Evolutionary conservation across 2,888 invertebrate genomes (phyloP).

Genomic region (Drosophila meridionalis): DNA sequence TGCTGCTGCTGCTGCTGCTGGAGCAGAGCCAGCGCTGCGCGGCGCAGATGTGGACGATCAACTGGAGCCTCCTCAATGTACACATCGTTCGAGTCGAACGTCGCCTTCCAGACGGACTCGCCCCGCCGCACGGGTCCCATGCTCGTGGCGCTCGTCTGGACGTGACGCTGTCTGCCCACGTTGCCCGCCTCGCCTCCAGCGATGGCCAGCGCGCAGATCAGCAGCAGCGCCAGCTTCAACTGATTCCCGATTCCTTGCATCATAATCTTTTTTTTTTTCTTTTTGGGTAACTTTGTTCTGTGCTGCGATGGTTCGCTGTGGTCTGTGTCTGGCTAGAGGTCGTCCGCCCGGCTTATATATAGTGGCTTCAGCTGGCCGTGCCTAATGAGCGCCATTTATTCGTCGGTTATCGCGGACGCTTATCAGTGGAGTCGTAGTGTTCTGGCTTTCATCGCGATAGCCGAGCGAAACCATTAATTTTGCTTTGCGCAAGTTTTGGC

Average conservation of each 20-base stretch:
- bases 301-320: not conserved
- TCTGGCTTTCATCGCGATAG: constrained; percentile 73
- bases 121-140: not conserved
- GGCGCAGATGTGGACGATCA: not conserved
- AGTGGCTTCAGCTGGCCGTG: not conserved
- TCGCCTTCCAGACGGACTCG: constrained; percentile 10
- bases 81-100: constrained; percentile 39
- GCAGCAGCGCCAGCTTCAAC: constrained; percentile 24
- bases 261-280: not conserved
- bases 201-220: constrained; percentile 15
- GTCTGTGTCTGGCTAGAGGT: constrained; percentile 20
- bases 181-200: constrained; percentile 18
- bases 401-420: constrained; percentile 53
- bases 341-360: constrained; percentile 36
- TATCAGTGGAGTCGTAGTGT: constrained; percentile 47
- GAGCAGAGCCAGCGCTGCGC: not conserved
- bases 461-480: constrained; percentile 58
- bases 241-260: constrained; percentile 6
- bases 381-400: constrained; percentile 70
- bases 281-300: not conserved
- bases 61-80: constrained; percentile 42
- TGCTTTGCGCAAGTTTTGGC: constrained; percentile 30
- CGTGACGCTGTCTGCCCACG: constrained; percentile 32
- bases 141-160: constrained; percentile 10
- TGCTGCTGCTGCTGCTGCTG: not conserved